Base-by-base conservation (phyloP, 2,888 invertebrate species). In the Drosophila fungiperda region DNA sequence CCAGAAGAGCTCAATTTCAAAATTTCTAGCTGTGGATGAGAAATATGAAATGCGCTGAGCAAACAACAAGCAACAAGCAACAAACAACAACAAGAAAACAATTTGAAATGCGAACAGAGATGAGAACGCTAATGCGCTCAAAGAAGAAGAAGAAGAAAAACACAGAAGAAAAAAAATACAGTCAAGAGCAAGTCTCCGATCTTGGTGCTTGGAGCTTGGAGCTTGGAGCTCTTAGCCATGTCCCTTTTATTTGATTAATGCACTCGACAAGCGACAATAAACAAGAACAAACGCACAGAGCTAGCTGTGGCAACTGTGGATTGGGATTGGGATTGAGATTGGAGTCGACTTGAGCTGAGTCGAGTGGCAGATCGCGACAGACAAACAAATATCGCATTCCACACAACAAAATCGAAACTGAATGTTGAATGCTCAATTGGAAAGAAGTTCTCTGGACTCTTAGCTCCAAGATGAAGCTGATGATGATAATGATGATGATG, bases 211-310 rank as follows among this genome's bases (percentile, higher is more conserved):
- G 8, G 9, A 36, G 26, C 55, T 53, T 12, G 8, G 9, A 36
- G 26, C 36, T 53, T 17, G 9, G 15, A 49, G 42, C 40, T 57
- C 57, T 57, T 54, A 26, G 29, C 33, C 38, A 55, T 48, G 54
- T 45, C 40, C 50, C 48, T 71, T 83, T 80, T 90, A 79, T 90
- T 90, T 87, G 87, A 87, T 87, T 90, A 87, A 87, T 90, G 90
- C 90, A 90, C 90, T 87, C 87, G 68, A 87, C 42, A 87, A 78
- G 84, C 90, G 90, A 87, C 89, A 87, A 87, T 90, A 87, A 90
- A 90, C 90, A 89, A 77, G 85, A 78, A 78, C 65, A 76, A 85
- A 68, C 67, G 64, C 68, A 79, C 45, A 50, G 33, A 54, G 50
- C 35, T 67, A 35, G 45, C 45, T 23, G 45, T 45, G 64, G 65